Conservation (phyloP, 2,888 invertebrate species). For the Bellardia pandia region DNA sequence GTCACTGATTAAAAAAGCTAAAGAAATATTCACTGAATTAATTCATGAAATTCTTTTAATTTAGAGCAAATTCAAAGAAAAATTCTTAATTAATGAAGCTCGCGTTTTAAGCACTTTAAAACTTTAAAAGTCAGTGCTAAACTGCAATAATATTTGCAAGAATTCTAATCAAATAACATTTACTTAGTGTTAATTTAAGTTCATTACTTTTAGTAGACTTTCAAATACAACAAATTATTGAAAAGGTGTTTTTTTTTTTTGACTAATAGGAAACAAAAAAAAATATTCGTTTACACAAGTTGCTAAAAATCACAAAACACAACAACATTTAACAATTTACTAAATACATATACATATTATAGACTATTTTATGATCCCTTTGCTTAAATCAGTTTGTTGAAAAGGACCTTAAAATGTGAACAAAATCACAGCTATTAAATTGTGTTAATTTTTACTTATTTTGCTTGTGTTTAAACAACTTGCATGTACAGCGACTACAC, state of each 20-base stretch:
- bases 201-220: neutral
- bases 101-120: no score
- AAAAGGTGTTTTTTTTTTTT: neutral
- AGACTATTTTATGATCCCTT: neutral
- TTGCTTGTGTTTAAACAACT: constrained; percentile 40
- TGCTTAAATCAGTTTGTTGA: neutral
- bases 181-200: constrained; percentile 32
- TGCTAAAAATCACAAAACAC: constrained; percentile 8
- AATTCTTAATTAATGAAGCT: no score
- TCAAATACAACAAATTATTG: neutral
- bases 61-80: no score
- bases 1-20: no score
- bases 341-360: neutral
- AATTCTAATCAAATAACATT: constrained; percentile 10
- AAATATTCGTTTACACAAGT: neutral
- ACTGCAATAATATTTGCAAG: neutral
- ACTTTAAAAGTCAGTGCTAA: neutral
- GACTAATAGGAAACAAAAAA: neutral
- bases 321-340: neutral
- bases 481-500: neutral
- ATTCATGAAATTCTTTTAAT: no score
- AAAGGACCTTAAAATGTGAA: neutral
- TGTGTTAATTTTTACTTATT: constrained; percentile 52
- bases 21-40: no score
- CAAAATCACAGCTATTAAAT: constrained; percentile 49